phyloP scores from a whole-genome alignment of 2,113 vertebrate genomes.

The Scalopus aquaticus region DNA sequence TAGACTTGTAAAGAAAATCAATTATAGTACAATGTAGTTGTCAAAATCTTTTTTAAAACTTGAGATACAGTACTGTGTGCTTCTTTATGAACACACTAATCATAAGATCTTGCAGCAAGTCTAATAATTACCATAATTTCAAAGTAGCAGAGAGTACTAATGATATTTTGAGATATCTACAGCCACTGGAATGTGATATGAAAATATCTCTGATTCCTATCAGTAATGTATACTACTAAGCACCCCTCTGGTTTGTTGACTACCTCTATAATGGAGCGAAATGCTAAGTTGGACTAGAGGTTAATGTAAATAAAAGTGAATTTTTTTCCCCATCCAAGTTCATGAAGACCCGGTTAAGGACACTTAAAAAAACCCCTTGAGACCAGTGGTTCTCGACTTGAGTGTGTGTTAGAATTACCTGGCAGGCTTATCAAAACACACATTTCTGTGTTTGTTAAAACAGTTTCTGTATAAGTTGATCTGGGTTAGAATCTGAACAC shows the following conservation, averaged over 20 bases:
- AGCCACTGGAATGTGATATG: neutral
- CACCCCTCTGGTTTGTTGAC: neutral
- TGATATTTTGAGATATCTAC: constrained; percentile 11
- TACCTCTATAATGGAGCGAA: neutral
- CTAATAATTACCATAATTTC: constrained; percentile 36
- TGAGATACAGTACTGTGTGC: neutral
- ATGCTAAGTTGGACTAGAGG: neutral
- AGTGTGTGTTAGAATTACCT: neutral
- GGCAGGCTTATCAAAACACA: neutral
- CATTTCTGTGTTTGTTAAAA: neutral
- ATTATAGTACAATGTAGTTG: neutral
- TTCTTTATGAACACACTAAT: neutral
- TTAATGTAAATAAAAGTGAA: constrained; percentile 6
- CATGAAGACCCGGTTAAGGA: neutral
- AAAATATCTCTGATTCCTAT: neutral
- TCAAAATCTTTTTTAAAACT: neutral
- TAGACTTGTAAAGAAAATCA: neutral
- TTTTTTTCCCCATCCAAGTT: neutral
- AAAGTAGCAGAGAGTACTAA: neutral
- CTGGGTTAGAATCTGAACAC: neutral
- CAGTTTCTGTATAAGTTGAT: neutral
- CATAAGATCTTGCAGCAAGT: neutral
- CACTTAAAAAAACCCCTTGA: neutral
- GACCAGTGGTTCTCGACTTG: neutral
- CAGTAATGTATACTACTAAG: neutral